Percentiles rank a stretch among this genome's conserved stretches.
phyloP scores from a whole-genome alignment of 2,888 invertebrate genomes.

The Drosophila cyrtoloma region DNA sequence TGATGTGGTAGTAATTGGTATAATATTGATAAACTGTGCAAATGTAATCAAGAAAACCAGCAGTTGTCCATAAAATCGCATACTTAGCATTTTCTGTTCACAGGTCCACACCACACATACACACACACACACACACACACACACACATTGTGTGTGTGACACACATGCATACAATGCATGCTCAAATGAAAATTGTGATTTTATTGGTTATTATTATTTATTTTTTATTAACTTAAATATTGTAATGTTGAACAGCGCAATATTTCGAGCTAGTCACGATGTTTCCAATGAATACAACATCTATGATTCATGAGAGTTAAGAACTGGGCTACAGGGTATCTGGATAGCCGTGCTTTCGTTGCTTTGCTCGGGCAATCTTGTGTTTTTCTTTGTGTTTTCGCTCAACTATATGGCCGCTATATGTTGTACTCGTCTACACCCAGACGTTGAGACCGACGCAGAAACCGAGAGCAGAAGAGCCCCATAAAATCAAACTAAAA shows the following conservation, averaged over 20 bases:
- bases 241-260: neutral
- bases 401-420: constrained; percentile 63
- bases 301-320: neutral
- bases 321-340: neutral
- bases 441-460: constrained; percentile 36
- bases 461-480: constrained; percentile 27
- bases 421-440: constrained; percentile 44
- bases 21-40: neutral
- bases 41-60: neutral
- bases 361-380: neutral
- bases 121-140: neutral
- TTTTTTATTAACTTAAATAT: neutral
- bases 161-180: neutral
- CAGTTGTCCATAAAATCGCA: neutral
- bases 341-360: neutral
- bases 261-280: neutral
- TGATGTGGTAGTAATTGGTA: neutral
- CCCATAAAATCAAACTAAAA: constrained; percentile 31
- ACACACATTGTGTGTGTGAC: neutral
- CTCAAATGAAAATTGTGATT: neutral
- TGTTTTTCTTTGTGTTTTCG: constrained; percentile 17
- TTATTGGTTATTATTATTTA: neutral
- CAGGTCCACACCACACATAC: neutral
- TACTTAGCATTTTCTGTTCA: neutral
- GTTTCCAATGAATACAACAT: neutral